These are phyloP conservation scores for Augiades crinisus DNA, from an alignment of 2,888 invertebrate species.

Conservation along the genomic window DNA sequence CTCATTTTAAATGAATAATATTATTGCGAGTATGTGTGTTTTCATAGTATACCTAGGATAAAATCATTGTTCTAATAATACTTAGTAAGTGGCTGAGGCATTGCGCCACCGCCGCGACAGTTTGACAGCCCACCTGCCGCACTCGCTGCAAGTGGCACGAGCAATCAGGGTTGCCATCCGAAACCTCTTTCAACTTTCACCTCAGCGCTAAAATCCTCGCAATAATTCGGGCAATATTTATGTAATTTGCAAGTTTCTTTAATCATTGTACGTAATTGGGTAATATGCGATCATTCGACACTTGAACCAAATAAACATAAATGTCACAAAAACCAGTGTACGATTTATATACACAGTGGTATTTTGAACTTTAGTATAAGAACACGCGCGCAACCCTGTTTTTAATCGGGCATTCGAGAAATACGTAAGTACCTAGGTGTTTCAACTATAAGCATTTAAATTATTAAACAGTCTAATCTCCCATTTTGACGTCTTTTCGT, in stretches of 20 bases:
- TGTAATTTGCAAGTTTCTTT: conserved; percentile 10
- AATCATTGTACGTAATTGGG: conserved; percentile 9
- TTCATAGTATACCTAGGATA: no score
- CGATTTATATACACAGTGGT: background rate
- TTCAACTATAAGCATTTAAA: no score
- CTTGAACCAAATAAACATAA: conserved; percentile 7
- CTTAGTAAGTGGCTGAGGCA: background rate
- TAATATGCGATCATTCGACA: conserved; percentile 6
- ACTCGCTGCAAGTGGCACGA: background rate
- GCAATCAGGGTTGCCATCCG: background rate
- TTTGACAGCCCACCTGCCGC: conserved; percentile 9
- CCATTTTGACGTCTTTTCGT: no score
- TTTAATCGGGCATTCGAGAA: background rate
- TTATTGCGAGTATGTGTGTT: no score
- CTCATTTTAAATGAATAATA: no score
- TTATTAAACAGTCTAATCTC: no score
- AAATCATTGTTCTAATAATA: background rate
- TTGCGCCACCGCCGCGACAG: background rate
- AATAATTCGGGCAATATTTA: conserved; percentile 1
- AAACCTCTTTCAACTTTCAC: background rate
- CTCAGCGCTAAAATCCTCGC: background rate
- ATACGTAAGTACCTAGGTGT: no score
- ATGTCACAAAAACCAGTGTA: conserved; percentile 6
- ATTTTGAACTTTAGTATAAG: background rate
- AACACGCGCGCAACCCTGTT: background rate